Percentiles rank a stretch among this genome's conserved stretches.
phyloP scores from a whole-genome alignment of 2,797 vertebrate genomes.

The Crocidura indochinensis region DNA sequence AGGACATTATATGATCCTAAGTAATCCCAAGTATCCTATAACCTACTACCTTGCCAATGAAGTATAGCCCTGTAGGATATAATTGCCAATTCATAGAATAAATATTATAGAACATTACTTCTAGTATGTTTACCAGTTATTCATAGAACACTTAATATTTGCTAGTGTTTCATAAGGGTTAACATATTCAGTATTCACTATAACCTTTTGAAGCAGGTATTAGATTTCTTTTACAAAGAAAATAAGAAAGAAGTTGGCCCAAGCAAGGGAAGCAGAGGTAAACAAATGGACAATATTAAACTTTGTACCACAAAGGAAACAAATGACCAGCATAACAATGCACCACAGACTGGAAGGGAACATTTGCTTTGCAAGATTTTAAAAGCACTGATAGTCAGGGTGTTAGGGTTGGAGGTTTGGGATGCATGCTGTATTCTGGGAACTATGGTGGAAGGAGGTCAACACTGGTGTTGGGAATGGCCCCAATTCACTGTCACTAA shows the following conservation, averaged over 20 bases:
- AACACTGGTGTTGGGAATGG: too few species aligned
- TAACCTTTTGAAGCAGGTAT: not conserved
- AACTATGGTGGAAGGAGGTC: too few species aligned
- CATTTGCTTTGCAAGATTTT: too few species aligned
- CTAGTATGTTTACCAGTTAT: slow-evolving; percentile 24
- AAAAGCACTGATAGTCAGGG: too few species aligned
- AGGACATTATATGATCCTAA: not conserved
- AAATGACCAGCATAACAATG: too few species aligned
- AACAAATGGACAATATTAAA: too few species aligned
- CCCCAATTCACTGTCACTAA: too few species aligned
- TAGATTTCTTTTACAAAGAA: slow-evolving; percentile 5
- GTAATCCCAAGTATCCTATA: not conserved
- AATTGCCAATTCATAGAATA: not conserved
- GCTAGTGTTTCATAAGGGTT: slow-evolving; percentile 9
- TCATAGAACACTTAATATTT: not conserved
- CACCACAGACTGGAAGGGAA: too few species aligned
- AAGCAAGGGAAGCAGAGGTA: too few species aligned
- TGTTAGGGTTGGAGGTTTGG: too few species aligned
- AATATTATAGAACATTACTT: not conserved
- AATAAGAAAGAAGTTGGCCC: not conserved
- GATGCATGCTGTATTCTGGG: too few species aligned
- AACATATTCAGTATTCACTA: not conserved
- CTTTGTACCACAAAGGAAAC: too few species aligned
- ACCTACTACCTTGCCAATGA: not conserved
- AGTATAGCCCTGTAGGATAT: not conserved